These are phyloP conservation scores for Phrynocephalus guinanensis DNA, from an alignment of 2,797 vertebrate genomes.

Conservation along the genomic window DNA sequence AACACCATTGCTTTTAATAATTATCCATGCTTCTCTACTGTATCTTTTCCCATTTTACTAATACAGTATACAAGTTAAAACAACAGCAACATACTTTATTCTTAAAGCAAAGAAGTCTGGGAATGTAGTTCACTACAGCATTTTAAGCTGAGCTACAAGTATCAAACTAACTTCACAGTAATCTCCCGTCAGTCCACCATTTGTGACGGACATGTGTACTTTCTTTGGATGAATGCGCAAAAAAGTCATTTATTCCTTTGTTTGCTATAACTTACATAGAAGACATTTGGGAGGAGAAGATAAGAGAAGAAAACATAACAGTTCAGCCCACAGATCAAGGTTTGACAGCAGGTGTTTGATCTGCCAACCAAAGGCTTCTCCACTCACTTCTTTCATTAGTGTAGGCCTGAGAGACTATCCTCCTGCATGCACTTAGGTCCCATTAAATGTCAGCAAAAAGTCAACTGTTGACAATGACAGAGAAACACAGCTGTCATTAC, in stretches of 20 bases:
- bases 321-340: background rate
- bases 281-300: background rate
- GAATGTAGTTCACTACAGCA: too few relatives aligned
- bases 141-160: too few relatives aligned
- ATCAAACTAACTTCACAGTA: too few relatives aligned
- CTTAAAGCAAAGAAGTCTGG: too few relatives aligned
- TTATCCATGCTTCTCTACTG: too few relatives aligned
- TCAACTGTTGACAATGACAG: slow-evolving; percentile 19
- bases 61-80: too few relatives aligned
- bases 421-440: slow-evolving; percentile 27
- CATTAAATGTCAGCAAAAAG: slow-evolving; percentile 10
- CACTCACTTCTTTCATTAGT: background rate
- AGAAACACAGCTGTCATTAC: background rate
- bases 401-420: background rate
- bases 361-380: background rate
- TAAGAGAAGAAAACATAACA: background rate
- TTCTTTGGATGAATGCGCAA: background rate
- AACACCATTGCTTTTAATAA: too few relatives aligned
- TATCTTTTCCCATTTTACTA: too few relatives aligned
- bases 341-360: background rate
- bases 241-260: background rate
- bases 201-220: too few relatives aligned
- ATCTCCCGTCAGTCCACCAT: too few relatives aligned
- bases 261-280: background rate
- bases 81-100: too few relatives aligned